Base-by-base conservation (phyloP, 2,113 vertebrate genomes). In the Spermophilus dauricus region DNA sequence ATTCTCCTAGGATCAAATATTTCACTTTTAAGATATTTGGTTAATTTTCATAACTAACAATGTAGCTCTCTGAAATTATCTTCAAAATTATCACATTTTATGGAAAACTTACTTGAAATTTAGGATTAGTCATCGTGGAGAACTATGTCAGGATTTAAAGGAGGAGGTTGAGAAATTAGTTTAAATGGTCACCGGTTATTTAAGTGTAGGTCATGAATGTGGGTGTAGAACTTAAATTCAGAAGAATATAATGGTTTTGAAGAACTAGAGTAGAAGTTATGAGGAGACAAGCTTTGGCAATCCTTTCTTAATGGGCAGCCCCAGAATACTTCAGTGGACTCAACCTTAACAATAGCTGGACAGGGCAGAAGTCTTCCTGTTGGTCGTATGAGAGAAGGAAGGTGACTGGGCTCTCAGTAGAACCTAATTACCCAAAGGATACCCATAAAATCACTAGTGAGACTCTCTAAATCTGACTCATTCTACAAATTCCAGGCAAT, bases 11-110 rank as follows among this genome's bases (percentile, higher is more conserved):
- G 12, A 95, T 63, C 67, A 92, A 89, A 91, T 42, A 67, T 4
- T 30, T 88, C 91, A 63, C 61, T 78, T 91, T 78, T 65, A 93
- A 56, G 14, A 75, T 30, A 90, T 95, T 88, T 96, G 98, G 93
- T 97, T 89, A 89, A 45, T 73, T 73, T 75, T 73, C 37, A 86
- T 5, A 97, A 48, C 14, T 63, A 97, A 87, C 28, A 72, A 30
- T n/a, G 4, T 63, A 77, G 70, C 70, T 91, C 91, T 75, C 86
- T 6, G 87, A 2, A 39, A 34, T 88, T 65, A 76, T 61, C 26
- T 56, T 73, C 10, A 67, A 93, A 37, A 13, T 70, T 51, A 28
- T 61, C 51, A 95, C 12, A 94, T 86, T 88, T 91, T 90, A 80
- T 26, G 34, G 30, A 39, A 77, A 86, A 87, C 12, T 67, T 53